Base-by-base conservation (phyloP, 1,140 invertebrate species). In the Sycophaga agraensis region DNA sequence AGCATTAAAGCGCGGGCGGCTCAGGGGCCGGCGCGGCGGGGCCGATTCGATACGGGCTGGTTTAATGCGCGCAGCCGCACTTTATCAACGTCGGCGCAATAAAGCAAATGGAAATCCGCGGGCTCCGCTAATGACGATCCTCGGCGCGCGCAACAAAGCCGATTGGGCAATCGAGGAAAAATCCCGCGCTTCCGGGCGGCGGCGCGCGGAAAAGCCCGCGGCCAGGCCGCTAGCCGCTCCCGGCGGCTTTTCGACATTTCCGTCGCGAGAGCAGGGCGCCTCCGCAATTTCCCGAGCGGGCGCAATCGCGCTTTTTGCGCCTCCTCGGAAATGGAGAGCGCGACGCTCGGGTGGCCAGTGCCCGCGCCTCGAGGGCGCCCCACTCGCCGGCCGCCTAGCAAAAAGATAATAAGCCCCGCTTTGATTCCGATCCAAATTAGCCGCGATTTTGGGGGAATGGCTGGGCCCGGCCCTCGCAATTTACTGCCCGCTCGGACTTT, bases 281-380 rank as follows among this genome's bases (percentile, higher is more conserved):
- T 48, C 7, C 12, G 55, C 45, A 58, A 58, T 58, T 48, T 58
- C 55, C 45, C 45, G 21, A n/a, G 31, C 34, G 55, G 55, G 39
- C 26, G 55, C 34, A n/a, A n/a, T n/a, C n/a, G n/a, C n/a, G n/a
- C 21, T 48, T 58, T 58, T 58, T 48, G 43, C 34, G 43, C 3
- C 6, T 9, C 2, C 16, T 11, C 7, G 19, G 35, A 43, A 59
- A 50, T 17, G 46, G 57, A 59, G 50, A 35, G 34, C 46, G 37
- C 46, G 34, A 26, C 42, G 31, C 42, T 37, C 28, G 28, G 5
- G n/a, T 9, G 21, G 43, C 45, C 56, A 35, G 22, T 14, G 48
- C 35, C 22, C 54, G 24, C n/a, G n/a, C 17, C 26, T 5, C 16
- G 14, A 7, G 4, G n/a, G 8, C 35, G 11, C 6, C 34, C 22